phyloP scores from a whole-genome alignment of 1,140 invertebrate genomes.

The Drosophila varians region DNA sequence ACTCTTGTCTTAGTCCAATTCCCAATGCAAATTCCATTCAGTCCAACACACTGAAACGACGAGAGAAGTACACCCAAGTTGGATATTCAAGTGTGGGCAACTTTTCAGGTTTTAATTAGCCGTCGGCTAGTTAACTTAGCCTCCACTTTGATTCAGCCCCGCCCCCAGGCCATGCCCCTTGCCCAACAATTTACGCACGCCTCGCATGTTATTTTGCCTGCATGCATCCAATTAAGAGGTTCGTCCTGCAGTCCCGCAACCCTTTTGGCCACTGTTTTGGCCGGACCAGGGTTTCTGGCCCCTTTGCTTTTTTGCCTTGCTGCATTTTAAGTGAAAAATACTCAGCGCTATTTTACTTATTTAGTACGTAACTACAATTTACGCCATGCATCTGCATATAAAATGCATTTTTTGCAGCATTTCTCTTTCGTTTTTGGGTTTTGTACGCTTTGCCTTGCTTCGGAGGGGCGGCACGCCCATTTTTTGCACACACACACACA shows the following conservation, averaged over 20 bases:
- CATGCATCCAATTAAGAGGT: conserved; percentile 79
- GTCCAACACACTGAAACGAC: conserved; percentile 1
- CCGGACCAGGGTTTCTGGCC: conserved; percentile 21
- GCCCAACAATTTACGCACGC: conserved; percentile 61
- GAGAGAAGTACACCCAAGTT: conserved; percentile 34
- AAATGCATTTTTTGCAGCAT: conserved; percentile 72
- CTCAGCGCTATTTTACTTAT: conserved; percentile 82
- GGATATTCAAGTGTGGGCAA: conserved; percentile 64
- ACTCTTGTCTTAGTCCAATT: conserved; percentile 73
- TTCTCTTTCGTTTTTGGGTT: conserved; percentile 17
- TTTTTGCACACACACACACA: conserved; percentile 60
- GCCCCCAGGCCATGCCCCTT: neutral
- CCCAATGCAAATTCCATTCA: conserved; percentile 69
- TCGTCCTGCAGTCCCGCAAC: conserved; percentile 35
- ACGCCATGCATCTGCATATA: conserved; percentile 80
- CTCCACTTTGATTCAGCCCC: conserved; percentile 47
- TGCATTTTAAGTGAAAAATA: conserved; percentile 82
- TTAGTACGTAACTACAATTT: conserved; percentile 82
- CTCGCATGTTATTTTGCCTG: conserved; percentile 81
- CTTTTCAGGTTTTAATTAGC: conserved; percentile 78
- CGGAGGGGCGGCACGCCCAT: conserved; percentile 57
- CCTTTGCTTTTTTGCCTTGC: conserved; percentile 52
- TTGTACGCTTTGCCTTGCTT: conserved; percentile 32
- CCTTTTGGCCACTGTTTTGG: conserved; percentile 8
- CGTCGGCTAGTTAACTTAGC: conserved; percentile 74